Base-by-base conservation (phyloP, 2,888 invertebrate genomes). In the Orthosia cruda region DNA sequence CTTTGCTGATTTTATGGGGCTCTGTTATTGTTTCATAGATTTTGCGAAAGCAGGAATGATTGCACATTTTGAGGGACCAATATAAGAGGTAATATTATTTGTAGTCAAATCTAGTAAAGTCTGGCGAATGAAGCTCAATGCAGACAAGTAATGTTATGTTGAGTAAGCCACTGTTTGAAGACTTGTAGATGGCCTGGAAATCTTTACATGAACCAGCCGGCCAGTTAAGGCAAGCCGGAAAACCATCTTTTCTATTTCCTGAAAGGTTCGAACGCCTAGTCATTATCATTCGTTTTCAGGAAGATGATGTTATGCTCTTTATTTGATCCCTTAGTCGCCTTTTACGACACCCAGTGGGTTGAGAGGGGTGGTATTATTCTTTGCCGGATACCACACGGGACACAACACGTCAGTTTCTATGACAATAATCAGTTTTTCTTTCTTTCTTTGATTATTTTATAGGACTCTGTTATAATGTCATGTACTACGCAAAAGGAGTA, bases 281-380 rank as follows among this genome's bases (percentile, higher is more conserved):
- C 40, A 40, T 54, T 45, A 18, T 64, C 4, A 7, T 20, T 23
- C n/a, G 55, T n/a, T 9, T n/a, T 0, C 1, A 20, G 15, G 12
- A 57, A 15, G 52, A 23, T 55, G 66, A 23, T 81, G 32, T 23
- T 71, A 20, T 61, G 64, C 26, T 65, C 58, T 54, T 23, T 32
- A 4, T 0, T 18, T 2, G 15, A 13, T 68, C 72, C 74, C 77
- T 84, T 75, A 74, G 79, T 81, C 73, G 82, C 71, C 74, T 80
- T 58, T 71, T 81, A 74, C 75, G 80, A 84, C 77, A 82, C 71
- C 73, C 64, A 45, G 32, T 2, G 69, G 59, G 57, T 57, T 20
- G 55, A 67, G 4, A 62, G 49, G 74, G 72, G 70, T 81, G 73
- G 69, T 47, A 65, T 61, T 57, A 62, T 66, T 83, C 62, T 77